These are phyloP conservation scores for Saccopteryx leptura DNA, from an alignment of 2,113 vertebrate species.

Conservation along the genomic window DNA sequence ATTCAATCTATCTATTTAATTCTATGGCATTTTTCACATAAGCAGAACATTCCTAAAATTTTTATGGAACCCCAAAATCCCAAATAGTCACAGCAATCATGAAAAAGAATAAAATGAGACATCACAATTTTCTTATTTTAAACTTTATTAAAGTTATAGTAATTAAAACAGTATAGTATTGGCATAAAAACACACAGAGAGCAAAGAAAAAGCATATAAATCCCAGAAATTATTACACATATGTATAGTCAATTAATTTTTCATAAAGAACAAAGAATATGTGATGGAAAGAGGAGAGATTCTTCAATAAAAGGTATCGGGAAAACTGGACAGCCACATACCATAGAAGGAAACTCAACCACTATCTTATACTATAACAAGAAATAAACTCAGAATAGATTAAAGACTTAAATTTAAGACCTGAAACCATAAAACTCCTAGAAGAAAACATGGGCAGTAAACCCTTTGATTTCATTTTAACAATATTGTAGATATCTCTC, in stretches of 20 bases:
- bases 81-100: not conserved
- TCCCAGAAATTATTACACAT: not conserved
- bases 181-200: not conserved
- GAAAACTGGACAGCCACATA: not conserved
- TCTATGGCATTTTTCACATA: not conserved
- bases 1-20: not conserved
- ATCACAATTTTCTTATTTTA: not conserved
- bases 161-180: not conserved
- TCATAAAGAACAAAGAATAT: not conserved
- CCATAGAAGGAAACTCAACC: not conserved
- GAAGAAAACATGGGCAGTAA: not conserved
- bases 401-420: not conserved
- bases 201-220: not conserved
- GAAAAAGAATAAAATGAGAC: not conserved
- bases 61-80: not conserved
- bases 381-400: not conserved
- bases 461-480: not conserved
- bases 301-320: too few relatives aligned
- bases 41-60: constrained; percentile 5
- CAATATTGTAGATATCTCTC: not conserved
- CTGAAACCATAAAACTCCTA: too few relatives aligned
- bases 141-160: not conserved
- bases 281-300: too few relatives aligned
- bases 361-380: not conserved
- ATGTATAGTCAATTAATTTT: not conserved